Evolutionary conservation across 2,888 invertebrate species (phyloP), one percentile per base, ranked within the genome.

Genomic region (Himalopsyche japonica): DNA sequence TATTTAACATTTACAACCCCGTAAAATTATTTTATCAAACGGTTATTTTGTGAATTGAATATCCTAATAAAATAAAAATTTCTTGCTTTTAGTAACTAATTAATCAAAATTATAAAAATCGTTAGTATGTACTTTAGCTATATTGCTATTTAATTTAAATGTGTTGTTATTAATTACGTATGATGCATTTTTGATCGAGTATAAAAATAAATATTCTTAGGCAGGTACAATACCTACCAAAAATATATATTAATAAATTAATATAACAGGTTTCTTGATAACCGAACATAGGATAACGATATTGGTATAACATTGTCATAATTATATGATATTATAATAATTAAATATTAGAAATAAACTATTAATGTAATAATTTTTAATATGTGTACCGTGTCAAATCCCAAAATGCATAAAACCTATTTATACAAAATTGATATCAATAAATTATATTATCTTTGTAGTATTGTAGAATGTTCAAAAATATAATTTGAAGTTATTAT

Each of bases 301-400:
- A 3, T 70, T 27, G 70, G 70, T 70, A 70, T 70, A 70, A 70
- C 70, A 70, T 70, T 70, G 70, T 64, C 70, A 27, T 70, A 70
- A 5, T n/a, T 24, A 24, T 64, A 15, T 70, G 24, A 70, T 70
- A 27, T 15, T 70, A 30, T 70, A 70, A 10, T n/a, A 20, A 57
- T 20, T 57, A 20, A 20, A n/a, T n/a, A n/a, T n/a, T n/a, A 57
- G 3, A 8, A 15, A 43, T 2, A 43, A 15, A 15, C 15, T 15
- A 2, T 15, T 15, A 3, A 43, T 37, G 37, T 43, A 43, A 43
- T 43, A 15, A 43, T 43, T 43, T 43, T 15, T 15, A 43, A 43
- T 43, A 3, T 43, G 15, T 4, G 43, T 43, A 43, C 78, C 86
- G 47, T 86, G 87, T 70, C 87, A 87, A 43, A 87, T 86, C 12